Conservation (phyloP, 2,113 vertebrate species). For the Haliaeetus leucogaster region DNA sequence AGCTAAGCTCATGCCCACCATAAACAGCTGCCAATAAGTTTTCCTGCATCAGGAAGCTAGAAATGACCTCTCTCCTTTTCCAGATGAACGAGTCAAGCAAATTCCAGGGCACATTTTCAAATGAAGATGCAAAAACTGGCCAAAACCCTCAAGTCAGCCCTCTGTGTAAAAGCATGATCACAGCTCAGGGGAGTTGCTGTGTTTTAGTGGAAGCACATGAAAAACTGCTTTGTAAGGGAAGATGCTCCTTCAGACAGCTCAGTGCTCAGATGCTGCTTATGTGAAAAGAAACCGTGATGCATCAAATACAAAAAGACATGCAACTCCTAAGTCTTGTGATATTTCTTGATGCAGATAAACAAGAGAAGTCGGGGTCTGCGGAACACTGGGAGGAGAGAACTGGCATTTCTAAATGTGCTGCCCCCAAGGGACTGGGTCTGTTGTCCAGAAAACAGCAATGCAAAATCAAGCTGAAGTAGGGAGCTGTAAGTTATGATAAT, state of each 20-base stretch:
- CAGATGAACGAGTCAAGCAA: background rate
- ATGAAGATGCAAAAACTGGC: background rate
- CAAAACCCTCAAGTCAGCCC: background rate
- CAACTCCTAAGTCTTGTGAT: background rate
- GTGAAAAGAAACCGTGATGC: background rate
- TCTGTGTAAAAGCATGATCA: background rate
- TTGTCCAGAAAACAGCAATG: conserved; percentile 15
- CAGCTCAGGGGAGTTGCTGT: background rate
- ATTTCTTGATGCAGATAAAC: background rate
- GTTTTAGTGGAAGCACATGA: background rate
- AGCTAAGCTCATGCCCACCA: background rate
- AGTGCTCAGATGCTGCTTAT: background rate
- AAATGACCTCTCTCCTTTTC: background rate
- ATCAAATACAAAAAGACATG: conserved; percentile 4
- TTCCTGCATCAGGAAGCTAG: background rate
- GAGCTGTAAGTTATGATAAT: background rate
- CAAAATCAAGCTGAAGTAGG: conserved; percentile 26
- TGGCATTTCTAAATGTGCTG: conserved; percentile 25
- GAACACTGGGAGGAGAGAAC: background rate
- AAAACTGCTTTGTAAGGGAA: conserved; percentile 12
- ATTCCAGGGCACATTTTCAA: background rate
- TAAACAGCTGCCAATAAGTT: background rate
- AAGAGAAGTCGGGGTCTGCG: background rate
- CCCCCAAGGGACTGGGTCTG: background rate
- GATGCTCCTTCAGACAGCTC: background rate